Conservation (phyloP, 2,113 vertebrate genomes). For the Oenanthe oenanthe region DNA sequence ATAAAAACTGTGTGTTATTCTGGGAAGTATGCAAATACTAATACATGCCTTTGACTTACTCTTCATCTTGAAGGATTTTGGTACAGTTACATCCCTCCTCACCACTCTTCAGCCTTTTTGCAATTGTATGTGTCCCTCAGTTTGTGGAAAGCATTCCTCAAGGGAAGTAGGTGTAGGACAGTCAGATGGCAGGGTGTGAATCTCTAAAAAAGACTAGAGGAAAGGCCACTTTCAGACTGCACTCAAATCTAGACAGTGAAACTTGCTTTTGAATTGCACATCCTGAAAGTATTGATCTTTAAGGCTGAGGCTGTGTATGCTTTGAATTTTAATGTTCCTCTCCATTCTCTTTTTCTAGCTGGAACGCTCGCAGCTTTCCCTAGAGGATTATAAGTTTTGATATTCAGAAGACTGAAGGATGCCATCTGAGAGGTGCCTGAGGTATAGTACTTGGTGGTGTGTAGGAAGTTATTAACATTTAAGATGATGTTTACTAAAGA, state of each 20-base stretch:
- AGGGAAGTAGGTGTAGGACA: neutral
- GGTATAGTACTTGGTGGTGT: conserved; percentile 73
- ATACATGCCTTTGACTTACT: neutral
- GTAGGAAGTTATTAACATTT: neutral
- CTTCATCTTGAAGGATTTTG: neutral
- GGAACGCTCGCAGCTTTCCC: conserved; percentile 62
- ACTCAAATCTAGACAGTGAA: neutral
- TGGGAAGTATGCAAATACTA: neutral
- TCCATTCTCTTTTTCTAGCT: conserved; percentile 62
- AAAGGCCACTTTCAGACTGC: neutral
- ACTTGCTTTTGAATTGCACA: neutral
- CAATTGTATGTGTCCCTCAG: neutral
- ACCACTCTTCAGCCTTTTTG: neutral
- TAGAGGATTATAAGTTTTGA: conserved; percentile 48
- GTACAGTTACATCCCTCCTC: neutral
- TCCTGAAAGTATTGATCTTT: neutral
- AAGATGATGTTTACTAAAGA: neutral
- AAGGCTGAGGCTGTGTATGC: neutral
- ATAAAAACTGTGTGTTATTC: neutral
- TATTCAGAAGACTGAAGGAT: conserved; percentile 79
- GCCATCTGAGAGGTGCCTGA: conserved; percentile 91
- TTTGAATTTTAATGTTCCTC: conserved; percentile 36
- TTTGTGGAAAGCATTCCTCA: neutral
- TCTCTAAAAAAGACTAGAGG: neutral
- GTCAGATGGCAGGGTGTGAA: neutral